A percentile compares a stretch with the other conserved stretches of the same genome.
These are phyloP conservation scores for Macrostomum lignano DNA, from an alignment of 1,140 invertebrate species.

Conservation along the genomic window DNA sequence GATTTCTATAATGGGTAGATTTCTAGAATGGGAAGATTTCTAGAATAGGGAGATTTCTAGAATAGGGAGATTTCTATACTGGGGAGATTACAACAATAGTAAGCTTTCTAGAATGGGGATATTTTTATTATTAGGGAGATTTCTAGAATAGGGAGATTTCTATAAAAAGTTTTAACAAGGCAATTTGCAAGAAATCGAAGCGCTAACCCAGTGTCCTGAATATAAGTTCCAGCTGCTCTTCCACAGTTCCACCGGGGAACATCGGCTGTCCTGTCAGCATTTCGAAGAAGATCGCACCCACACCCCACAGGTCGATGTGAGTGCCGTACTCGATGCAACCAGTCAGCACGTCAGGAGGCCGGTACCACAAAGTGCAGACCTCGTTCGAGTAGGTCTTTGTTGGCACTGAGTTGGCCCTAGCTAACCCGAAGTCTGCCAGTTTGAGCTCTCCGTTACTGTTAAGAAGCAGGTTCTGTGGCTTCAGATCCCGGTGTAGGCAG, in stretches of 20 bases:
- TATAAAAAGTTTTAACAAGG: too few relatives aligned
- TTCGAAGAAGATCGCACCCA: constrained; percentile 57
- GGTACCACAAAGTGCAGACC: constrained; percentile 48
- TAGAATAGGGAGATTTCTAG: too few relatives aligned
- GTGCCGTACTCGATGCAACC: constrained; percentile 41
- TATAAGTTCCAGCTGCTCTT: constrained; percentile 38
- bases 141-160: too few relatives aligned
- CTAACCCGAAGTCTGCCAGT: constrained; percentile 43
- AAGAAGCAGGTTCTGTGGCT: constrained; percentile 42
- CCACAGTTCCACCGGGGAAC: constrained; percentile 38
- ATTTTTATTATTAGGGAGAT: too few relatives aligned
- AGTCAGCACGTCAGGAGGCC: constrained; percentile 40
- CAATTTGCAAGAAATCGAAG: too few relatives aligned
- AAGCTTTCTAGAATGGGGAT: too few relatives aligned
- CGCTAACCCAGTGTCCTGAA: constrained; percentile 19
- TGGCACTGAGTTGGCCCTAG: constrained; percentile 46
- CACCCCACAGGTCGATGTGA: constrained; percentile 42
- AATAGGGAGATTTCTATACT: too few relatives aligned
- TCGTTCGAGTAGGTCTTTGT: constrained; percentile 47
- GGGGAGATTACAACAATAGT: too few relatives aligned
- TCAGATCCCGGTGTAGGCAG: constrained; percentile 41
- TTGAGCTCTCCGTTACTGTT: constrained; percentile 41
- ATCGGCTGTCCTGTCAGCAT: constrained; percentile 39
- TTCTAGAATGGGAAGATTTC: too few relatives aligned
- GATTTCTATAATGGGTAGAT: too few relatives aligned